Conservation (phyloP, 2,113 vertebrate species). For the Cercopithecus mona region DNA sequence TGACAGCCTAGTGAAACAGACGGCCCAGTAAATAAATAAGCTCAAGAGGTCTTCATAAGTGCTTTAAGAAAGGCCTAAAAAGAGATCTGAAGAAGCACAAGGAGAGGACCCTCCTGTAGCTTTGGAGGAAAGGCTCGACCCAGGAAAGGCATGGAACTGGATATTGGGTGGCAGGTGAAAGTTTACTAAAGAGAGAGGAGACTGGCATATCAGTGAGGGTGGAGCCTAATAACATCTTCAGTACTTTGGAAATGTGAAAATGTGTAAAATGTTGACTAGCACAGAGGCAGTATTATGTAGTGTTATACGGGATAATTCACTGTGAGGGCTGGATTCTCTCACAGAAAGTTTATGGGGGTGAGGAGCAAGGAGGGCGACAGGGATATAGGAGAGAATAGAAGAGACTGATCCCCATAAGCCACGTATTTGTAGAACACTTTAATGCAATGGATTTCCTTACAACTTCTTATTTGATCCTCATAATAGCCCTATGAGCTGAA, state of each 20-base stretch:
- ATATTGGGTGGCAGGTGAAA: not conserved
- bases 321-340: not conserved
- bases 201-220: not conserved
- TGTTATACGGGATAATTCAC: not conserved
- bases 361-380: not conserved
- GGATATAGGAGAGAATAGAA: not conserved
- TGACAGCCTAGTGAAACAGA: not conserved
- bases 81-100: not conserved
- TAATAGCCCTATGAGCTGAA: not conserved
- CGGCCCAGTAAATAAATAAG: not conserved
- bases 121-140: not conserved
- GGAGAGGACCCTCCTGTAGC: not conserved
- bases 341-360: not conserved
- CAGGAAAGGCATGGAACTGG: not conserved
- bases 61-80: not conserved
- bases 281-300: not conserved
- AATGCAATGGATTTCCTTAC: constrained; percentile 1
- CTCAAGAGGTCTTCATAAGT: not conserved
- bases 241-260: not conserved
- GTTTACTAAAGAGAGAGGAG: not conserved
- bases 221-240: not conserved
- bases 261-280: not conserved
- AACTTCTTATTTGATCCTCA: constrained; percentile 38
- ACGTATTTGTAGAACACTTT: not conserved
- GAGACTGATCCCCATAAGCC: not conserved